Evolutionary conservation across 2,113 vertebrate genomes (phyloP).

Genomic region (Pontoporia blainvillei): DNA sequence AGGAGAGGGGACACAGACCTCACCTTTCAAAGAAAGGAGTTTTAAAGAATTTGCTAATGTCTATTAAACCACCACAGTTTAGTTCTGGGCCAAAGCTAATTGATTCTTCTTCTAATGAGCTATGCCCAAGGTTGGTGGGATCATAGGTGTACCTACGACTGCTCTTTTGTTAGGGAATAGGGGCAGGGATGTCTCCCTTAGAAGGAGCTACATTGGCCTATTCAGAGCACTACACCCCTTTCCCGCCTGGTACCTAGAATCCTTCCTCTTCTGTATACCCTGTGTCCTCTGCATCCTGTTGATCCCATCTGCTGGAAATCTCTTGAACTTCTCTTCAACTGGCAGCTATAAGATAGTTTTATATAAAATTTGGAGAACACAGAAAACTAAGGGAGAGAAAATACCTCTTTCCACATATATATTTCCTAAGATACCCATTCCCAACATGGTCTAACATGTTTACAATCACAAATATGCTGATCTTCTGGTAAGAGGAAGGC

Average conservation of each 20-base stretch:
- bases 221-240: not conserved
- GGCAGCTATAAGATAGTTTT: not conserved
- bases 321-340: not conserved
- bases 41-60: not conserved
- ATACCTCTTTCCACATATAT: not conserved
- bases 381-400: not conserved
- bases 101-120: not conserved
- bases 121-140: not conserved
- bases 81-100: not conserved
- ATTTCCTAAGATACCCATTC: not conserved
- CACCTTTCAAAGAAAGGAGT: not conserved
- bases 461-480: not conserved
- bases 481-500: not conserved
- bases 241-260: not conserved
- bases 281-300: not conserved
- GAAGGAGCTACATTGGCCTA: not conserved
- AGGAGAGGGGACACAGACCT: not conserved
- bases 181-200: not conserved
- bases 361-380: not conserved
- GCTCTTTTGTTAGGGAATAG: not conserved
- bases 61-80: not conserved
- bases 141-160: not conserved
- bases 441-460: not conserved
- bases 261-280: not conserved
- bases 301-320: not conserved